These are phyloP conservation scores for Lagria hirta DNA, from an alignment of 2,888 invertebrate species.

Conservation along the genomic window DNA sequence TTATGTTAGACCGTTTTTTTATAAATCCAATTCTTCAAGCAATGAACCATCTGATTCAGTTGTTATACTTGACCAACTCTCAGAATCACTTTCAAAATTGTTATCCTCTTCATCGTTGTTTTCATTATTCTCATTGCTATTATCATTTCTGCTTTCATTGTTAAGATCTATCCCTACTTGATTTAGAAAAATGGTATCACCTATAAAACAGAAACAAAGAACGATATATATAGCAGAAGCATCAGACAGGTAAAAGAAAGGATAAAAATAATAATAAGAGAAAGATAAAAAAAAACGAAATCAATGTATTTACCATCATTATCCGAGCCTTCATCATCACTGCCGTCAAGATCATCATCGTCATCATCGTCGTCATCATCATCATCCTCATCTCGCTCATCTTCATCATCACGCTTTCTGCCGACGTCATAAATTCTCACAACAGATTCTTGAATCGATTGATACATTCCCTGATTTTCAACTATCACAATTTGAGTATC, in stretches of 20 bases:
- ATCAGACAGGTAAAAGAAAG: too few species aligned
- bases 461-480: slow-evolving; percentile 83
- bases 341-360: slow-evolving; percentile 62
- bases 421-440: slow-evolving; percentile 94
- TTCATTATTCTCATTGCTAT: slow-evolving; percentile 36
- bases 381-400: slow-evolving; percentile 67
- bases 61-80: slow-evolving; percentile 28
- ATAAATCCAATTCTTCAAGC: slow-evolving; percentile 13
- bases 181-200: slow-evolving; percentile 32
- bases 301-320: slow-evolving; percentile 46
- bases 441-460: slow-evolving; percentile 83
- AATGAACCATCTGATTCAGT: slow-evolving; percentile 20
- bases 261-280: too few species aligned
- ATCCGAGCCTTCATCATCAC: slow-evolving; percentile 63
- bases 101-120: slow-evolving; percentile 38
- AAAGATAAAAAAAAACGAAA: too few species aligned
- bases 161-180: slow-evolving; percentile 45
- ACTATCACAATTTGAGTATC: slow-evolving; percentile 90
- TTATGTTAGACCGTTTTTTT: slow-evolving; percentile 8
- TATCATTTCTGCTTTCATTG: slow-evolving; percentile 51
- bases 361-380: slow-evolving; percentile 67
- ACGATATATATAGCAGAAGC: too few species aligned
- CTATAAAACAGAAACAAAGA: slow-evolving; percentile 13
- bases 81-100: slow-evolving; percentile 27
- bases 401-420: slow-evolving; percentile 80